Evolutionary conservation across 2,113 vertebrate species (phyloP), one percentile per base, ranked within the genome.

Genomic region (Vireo altiloquus): DNA sequence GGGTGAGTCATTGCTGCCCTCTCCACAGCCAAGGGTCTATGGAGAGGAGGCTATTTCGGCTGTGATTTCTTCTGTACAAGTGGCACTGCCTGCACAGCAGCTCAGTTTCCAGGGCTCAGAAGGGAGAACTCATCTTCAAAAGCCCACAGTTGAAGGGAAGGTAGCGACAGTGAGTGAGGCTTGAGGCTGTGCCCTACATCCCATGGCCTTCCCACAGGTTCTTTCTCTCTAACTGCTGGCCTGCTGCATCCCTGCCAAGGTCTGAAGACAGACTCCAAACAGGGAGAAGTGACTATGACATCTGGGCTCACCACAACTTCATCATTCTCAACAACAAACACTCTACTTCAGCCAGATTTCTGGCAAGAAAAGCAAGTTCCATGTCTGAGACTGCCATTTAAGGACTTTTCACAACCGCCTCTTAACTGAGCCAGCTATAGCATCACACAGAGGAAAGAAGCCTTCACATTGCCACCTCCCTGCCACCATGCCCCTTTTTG

Each of bases 1-100:
- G 27, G 15, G 25, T 93, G 95, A 96, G 64, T 94, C 92, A 94
- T 42, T 76, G 49, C n/a, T 96, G 78, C 40, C 70, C 69, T 86
- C 76, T 88, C 72, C 37, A 30, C 52, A 68, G 63, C 11, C 5
- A 0, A 70, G 19, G 66, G 46, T 64, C 69, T 94, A 81, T 63
- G 31, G 40, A 91, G 69, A 95, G n/a, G 59, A 95, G 49, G n/a
- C 50, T 91, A 5, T 53, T 97, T 83, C 78, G 92, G 64, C 89
- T 92, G 35, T 5, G 12, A 81, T 39, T 54, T 22, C 33, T 66
- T 64, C 25, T 65, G 33, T 33, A 49, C 65, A 90, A 93, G 65
- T 79, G 76, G 57, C 53, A 80, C 77, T 90, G 89, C 75, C 61
- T 81, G 83, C 87, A 59, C 90, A 90, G 76, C 76, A 84, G 72